A percentile compares a stretch with the other conserved stretches of the same genome.
These are phyloP conservation scores for Halesus radiatus DNA, from an alignment of 1,140 invertebrate species.

Conservation along the genomic window DNA sequence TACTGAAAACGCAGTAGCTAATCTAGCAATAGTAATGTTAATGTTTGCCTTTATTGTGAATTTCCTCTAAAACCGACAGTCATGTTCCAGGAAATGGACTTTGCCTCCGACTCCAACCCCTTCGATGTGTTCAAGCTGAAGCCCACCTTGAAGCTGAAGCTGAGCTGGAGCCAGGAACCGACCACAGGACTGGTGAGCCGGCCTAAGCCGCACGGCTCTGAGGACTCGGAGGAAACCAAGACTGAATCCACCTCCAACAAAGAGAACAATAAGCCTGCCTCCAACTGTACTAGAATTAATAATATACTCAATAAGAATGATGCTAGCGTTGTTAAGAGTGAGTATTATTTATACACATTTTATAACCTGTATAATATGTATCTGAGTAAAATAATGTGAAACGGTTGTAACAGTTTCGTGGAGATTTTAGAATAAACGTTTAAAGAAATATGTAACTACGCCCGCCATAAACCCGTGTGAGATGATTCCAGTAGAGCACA, in stretches of 20 bases:
- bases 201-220: slow-evolving; percentile 68
- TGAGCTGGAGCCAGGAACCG: slow-evolving; percentile 85
- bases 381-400: too few relatives aligned
- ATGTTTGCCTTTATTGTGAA: too few relatives aligned
- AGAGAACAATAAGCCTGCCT: slow-evolving; percentile 73
- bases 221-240: slow-evolving; percentile 61
- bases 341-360: neutral
- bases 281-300: slow-evolving; percentile 58
- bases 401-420: too few relatives aligned
- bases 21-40: too few relatives aligned
- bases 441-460: too few relatives aligned
- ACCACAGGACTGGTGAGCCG: slow-evolving; percentile 79
- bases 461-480: too few relatives aligned
- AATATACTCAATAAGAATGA: slow-evolving; percentile 47
- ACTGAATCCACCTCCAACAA: slow-evolving; percentile 63
- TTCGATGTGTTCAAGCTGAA: slow-evolving; percentile 82
- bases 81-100: slow-evolving; percentile 65
- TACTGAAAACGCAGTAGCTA: too few relatives aligned
- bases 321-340: slow-evolving; percentile 15
- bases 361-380: too few relatives aligned
- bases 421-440: too few relatives aligned
- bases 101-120: slow-evolving; percentile 68
- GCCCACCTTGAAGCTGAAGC: slow-evolving; percentile 86
- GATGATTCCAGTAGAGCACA: too few relatives aligned
- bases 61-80: too few relatives aligned